These are phyloP conservation scores for Pelvicachromis taeniatus DNA, from an alignment of 2,113 vertebrate genomes.

Conservation along the genomic window DNA sequence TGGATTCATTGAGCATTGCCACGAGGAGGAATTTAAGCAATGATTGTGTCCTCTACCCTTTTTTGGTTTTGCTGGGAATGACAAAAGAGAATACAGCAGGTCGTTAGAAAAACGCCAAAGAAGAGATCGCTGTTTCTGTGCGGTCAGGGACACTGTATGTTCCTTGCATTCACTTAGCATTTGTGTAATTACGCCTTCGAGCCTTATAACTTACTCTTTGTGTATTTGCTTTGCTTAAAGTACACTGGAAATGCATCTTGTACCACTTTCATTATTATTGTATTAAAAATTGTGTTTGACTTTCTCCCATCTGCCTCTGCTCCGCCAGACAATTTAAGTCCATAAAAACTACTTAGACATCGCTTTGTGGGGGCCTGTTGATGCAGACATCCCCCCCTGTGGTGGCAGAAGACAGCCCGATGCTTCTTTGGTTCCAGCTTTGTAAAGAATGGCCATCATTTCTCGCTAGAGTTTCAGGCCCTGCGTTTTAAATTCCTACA, in stretches of 20 bases:
- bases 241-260: not conserved
- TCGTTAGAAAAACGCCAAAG: slow-evolving; percentile 15
- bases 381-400: slow-evolving; percentile 23
- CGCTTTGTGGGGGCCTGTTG: not conserved
- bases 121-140: not conserved
- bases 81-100: slow-evolving; percentile 25
- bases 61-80: slow-evolving; percentile 5
- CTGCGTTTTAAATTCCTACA: slow-evolving; percentile 52
- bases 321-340: not conserved
- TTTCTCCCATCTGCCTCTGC: not conserved
- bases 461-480: slow-evolving; percentile 24
- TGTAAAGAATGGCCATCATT: slow-evolving; percentile 5
- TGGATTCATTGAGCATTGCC: slow-evolving; percentile 41
- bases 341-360: slow-evolving; percentile 40
- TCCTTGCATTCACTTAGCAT: not conserved
- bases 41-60: slow-evolving; percentile 42
- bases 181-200: not conserved
- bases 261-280: not conserved
- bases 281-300: not conserved
- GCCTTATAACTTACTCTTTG: not conserved
- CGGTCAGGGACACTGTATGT: not conserved
- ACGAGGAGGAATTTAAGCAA: slow-evolving; percentile 45
- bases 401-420: slow-evolving; percentile 20
- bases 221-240: not conserved
- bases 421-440: slow-evolving; percentile 7